These are phyloP conservation scores for Petrocephalus zakoni DNA, from an alignment of 2,113 vertebrate species.

Conservation along the genomic window DNA sequence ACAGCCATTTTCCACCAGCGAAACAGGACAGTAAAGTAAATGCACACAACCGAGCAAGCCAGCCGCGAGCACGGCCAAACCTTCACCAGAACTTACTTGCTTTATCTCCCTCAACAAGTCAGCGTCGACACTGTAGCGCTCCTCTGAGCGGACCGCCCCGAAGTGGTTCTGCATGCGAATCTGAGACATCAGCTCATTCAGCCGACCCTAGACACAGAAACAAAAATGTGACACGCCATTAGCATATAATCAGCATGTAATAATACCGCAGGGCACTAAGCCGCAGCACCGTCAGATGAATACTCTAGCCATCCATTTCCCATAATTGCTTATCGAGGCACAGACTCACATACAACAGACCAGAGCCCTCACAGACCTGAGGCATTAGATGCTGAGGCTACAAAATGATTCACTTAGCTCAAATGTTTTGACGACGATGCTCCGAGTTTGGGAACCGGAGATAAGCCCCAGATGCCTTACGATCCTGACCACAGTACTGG, in stretches of 20 bases:
- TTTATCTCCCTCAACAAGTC: slow-evolving; percentile 91
- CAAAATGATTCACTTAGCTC: not conserved
- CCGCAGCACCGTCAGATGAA: not conserved
- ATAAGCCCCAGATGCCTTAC: not conserved
- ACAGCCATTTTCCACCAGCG: not conserved
- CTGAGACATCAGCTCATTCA: slow-evolving; percentile 97
- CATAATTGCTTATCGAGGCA: not conserved
- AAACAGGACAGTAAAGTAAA: not conserved
- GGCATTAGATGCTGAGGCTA: not conserved
- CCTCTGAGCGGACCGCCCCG: slow-evolving; percentile 84
- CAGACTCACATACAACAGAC: not conserved
- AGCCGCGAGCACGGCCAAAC: not conserved
- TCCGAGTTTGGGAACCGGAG: not conserved
- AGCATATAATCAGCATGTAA: not conserved
- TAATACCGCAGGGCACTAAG: not conserved
- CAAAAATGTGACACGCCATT: not conserved
- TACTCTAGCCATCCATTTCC: not conserved
- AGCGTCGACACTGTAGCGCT: slow-evolving; percentile 83
- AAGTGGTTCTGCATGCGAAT: slow-evolving; percentile 99
- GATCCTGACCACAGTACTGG: not conserved
- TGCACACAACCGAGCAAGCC: not conserved
- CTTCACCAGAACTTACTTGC: slow-evolving; percentile 63
- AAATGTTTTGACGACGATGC: not conserved
- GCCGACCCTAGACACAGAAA: slow-evolving; percentile 70
- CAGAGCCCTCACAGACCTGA: not conserved